phyloP scores from a whole-genome alignment of 2,113 vertebrate species.

The Phoxinus phoxinus region DNA sequence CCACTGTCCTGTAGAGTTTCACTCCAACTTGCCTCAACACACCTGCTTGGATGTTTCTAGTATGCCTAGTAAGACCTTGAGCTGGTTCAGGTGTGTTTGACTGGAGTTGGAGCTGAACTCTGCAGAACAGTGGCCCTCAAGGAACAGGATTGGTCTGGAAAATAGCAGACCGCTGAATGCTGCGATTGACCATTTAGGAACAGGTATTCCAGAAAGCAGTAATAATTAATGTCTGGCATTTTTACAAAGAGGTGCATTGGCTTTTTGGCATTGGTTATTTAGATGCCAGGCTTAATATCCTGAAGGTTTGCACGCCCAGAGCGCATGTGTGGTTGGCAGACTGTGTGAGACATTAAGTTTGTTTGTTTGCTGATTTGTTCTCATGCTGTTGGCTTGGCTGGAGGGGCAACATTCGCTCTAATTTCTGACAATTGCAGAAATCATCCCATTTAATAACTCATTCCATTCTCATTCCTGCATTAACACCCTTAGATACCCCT shows the following conservation, averaged over 20 bases:
- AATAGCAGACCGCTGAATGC: no score
- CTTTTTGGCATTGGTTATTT: not conserved
- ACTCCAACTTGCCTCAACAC: no score
- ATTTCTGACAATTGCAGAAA: slow-evolving; percentile 1
- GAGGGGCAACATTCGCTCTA: not conserved
- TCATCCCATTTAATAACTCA: not conserved
- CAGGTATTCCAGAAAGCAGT: not conserved
- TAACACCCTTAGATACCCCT: not conserved
- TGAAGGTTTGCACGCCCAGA: not conserved
- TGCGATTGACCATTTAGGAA: not conserved
- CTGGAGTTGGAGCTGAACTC: no score
- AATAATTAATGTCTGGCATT: not conserved
- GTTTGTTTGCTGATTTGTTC: not conserved
- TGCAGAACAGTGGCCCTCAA: no score
- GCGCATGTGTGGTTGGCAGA: not conserved
- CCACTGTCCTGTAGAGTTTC: no score
- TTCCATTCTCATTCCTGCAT: not conserved
- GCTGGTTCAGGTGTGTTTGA: no score
- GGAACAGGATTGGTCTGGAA: no score
- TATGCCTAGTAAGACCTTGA: no score
- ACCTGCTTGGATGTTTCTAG: no score
- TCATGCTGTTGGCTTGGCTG: not conserved
- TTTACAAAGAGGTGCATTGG: not conserved
- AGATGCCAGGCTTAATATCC: not conserved
- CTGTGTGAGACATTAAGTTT: not conserved